Conservation (phyloP, 2,797 vertebrate genomes). For the Spinibarbus caldwelli region DNA sequence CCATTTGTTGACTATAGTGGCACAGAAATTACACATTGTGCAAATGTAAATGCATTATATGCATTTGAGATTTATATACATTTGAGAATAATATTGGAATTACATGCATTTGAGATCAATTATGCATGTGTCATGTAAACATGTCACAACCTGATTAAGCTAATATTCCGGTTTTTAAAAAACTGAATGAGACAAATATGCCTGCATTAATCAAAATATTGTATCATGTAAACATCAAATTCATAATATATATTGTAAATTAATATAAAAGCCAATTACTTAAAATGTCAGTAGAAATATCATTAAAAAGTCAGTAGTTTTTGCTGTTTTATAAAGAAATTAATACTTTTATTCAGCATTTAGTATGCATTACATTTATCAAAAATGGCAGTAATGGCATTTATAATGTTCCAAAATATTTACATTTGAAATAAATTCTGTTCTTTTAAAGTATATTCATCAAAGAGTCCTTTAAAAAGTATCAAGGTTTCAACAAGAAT, state of each 20-base stretch:
- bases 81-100: neutral
- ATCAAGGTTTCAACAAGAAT: neutral
- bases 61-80: neutral
- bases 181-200: neutral
- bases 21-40: neutral
- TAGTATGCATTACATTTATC: neutral
- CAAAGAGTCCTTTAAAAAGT: neutral
- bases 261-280: neutral
- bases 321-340: neutral
- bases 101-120: neutral
- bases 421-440: neutral
- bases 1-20: neutral
- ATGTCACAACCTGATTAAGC: neutral
- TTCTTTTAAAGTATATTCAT: neutral
- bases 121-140: slow-evolving; percentile 2
- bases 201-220: neutral
- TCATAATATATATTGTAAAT: neutral
- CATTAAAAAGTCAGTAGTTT: neutral
- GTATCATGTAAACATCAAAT: neutral
- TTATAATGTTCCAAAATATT: neutral
- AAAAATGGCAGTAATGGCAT: neutral
- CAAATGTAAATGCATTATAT: neutral
- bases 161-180: neutral
- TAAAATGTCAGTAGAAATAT: neutral
- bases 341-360: neutral